phyloP scores from a whole-genome alignment of 2,113 vertebrate species.

The Epinephelus lanceolatus region DNA sequence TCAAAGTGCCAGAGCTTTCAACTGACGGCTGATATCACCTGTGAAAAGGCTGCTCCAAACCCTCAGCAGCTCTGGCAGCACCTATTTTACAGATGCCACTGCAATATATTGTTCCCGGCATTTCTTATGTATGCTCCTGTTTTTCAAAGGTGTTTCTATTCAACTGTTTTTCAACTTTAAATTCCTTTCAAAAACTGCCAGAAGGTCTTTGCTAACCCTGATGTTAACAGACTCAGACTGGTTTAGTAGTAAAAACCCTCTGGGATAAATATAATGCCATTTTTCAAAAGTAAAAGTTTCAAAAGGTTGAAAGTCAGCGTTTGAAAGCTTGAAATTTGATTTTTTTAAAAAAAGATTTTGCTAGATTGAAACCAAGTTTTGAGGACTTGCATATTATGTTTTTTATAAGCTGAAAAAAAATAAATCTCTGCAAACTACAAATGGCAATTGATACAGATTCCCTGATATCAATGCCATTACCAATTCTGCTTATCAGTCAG shows the following conservation, averaged over 20 bases:
- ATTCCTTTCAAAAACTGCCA: neutral
- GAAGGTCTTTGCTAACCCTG: neutral
- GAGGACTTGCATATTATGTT: too few species aligned
- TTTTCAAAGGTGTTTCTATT: neutral
- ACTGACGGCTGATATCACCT: conserved; percentile 26
- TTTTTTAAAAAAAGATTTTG: too few species aligned
- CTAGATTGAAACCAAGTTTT: too few species aligned
- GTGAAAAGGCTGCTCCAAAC: conserved; percentile 23
- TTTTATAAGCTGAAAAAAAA: too few species aligned
- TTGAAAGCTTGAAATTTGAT: too few species aligned
- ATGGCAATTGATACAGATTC: too few species aligned
- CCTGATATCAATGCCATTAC: too few species aligned
- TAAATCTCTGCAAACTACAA: too few species aligned
- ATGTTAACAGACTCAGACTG: neutral
- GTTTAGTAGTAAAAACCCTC: neutral
- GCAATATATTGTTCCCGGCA: neutral
- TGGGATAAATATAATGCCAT: too few species aligned
- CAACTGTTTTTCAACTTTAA: neutral
- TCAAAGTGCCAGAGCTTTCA: conserved; percentile 43
- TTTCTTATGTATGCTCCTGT: neutral
- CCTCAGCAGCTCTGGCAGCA: conserved; percentile 21
- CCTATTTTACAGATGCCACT: conserved; percentile 18
- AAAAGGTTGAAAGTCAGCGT: too few species aligned
- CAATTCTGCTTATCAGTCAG: too few species aligned
- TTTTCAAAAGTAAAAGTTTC: too few species aligned